Percentiles rank a stretch among this genome's conserved stretches.
Evolutionary conservation across 2,888 invertebrate genomes (phyloP).

Genomic region (Cacoxenus indagator): DNA sequence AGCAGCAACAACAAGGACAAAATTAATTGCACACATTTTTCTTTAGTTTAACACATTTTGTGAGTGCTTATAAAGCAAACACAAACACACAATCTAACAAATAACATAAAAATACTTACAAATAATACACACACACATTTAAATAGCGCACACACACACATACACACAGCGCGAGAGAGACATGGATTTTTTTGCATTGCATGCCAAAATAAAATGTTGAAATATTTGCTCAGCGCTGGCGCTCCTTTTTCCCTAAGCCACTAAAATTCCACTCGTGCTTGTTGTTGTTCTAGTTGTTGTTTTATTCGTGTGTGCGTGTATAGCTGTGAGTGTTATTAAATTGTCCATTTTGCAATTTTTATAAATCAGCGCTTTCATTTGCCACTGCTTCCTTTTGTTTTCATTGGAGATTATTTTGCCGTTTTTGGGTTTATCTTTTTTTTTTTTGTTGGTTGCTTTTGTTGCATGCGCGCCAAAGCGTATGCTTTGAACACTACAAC

Average conservation of each 20-base stretch:
- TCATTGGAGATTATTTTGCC: too few relatives aligned
- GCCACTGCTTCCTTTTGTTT: background rate
- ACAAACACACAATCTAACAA: background rate
- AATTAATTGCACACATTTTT: conserved; percentile 23
- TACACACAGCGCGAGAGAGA: too few relatives aligned
- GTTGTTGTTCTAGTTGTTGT: background rate
- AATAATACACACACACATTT: background rate
- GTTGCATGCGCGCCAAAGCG: too few relatives aligned
- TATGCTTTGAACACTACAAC: too few relatives aligned
- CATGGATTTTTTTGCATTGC: background rate
- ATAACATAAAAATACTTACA: background rate
- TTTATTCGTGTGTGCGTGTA: background rate
- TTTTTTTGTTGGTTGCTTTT: background rate
- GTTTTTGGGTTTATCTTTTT: background rate
- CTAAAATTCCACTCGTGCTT: too few relatives aligned
- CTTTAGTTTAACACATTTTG: conserved; percentile 23
- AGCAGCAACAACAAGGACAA: background rate
- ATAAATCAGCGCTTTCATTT: conserved; percentile 6
- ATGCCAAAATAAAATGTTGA: conserved; percentile 3
- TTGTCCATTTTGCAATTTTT: conserved; percentile 13
- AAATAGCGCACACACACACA: background rate
- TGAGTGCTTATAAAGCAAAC: conserved; percentile 5
- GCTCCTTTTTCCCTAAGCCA: background rate
- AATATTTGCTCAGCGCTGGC: background rate
- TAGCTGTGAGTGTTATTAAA: conserved; percentile 11